Percentiles rank a stretch among this genome's conserved stretches.
These are phyloP conservation scores for Coccyzus lansbergi DNA, from an alignment of 2,797 vertebrate genomes.

Conservation along the genomic window DNA sequence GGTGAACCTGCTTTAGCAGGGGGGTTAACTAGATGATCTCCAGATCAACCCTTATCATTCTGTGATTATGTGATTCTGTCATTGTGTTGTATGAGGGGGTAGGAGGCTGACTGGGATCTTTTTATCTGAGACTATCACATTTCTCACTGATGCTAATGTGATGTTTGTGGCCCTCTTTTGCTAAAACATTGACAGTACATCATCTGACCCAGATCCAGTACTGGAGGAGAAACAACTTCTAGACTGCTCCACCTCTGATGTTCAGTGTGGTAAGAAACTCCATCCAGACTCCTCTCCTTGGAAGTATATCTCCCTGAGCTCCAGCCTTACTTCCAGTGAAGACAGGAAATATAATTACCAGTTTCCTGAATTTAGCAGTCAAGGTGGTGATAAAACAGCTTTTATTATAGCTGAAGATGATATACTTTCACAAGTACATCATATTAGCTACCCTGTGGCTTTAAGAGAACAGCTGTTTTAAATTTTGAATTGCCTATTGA, in stretches of 20 bases:
- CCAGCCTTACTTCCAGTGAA: not conserved
- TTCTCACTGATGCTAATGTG: not conserved
- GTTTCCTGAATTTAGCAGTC: not conserved
- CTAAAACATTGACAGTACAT: not conserved
- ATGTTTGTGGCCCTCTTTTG: not conserved
- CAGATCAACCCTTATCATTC: too few species aligned
- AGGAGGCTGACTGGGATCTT: not conserved
- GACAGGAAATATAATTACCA: not conserved
- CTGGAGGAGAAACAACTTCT: not conserved
- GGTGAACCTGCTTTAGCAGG: too few species aligned
- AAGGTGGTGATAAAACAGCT: not conserved
- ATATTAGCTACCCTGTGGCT: not conserved
- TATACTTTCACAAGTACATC: not conserved
- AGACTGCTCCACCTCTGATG: not conserved
- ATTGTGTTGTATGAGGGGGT: not conserved
- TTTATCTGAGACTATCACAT: not conserved
- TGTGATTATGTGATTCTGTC: too few species aligned
- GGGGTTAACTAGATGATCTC: too few species aligned
- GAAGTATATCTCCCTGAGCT: not conserved
- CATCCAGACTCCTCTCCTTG: not conserved
- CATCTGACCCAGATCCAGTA: not conserved
- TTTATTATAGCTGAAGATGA: not conserved
- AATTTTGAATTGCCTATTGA: slow-evolving; percentile 4
- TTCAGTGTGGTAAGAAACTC: not conserved
- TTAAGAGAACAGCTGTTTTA: slow-evolving; percentile 5